Conservation (phyloP, 2,888 invertebrate genomes). For the Uropetala carovei region DNA sequence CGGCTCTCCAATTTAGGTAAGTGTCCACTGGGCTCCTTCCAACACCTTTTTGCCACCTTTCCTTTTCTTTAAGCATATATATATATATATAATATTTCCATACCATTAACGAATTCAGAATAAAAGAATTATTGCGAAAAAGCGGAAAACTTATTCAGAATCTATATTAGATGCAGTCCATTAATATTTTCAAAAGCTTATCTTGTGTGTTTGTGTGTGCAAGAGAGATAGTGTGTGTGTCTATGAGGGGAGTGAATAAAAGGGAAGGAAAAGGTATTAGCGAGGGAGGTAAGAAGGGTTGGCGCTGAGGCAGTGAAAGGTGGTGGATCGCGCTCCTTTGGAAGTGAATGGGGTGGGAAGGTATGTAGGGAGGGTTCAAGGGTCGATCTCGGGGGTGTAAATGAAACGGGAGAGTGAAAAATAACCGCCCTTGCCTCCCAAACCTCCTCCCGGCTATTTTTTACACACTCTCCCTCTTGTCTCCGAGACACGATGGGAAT, state of each 20-base stretch:
- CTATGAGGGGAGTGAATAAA: neutral
- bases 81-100: too few relatives aligned
- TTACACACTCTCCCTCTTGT: neutral
- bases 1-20: too few relatives aligned
- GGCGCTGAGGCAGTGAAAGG: neutral
- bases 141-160: too few relatives aligned
- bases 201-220: too few relatives aligned
- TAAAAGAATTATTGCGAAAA: too few relatives aligned
- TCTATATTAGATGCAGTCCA: too few relatives aligned
- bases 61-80: too few relatives aligned
- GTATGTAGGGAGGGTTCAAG: neutral
- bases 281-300: neutral
- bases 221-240: neutral
- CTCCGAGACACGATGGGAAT: neutral
- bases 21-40: too few relatives aligned
- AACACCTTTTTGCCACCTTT: too few relatives aligned
- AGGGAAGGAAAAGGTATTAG: neutral
- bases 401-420: constrained; percentile 37
- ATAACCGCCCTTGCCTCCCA: neutral
- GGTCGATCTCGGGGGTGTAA: constrained; percentile 19
- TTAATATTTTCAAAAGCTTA: too few relatives aligned
- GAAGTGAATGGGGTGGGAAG: neutral
- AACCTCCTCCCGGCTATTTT: neutral
- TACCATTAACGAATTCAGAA: too few relatives aligned
- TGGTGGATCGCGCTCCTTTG: neutral